A percentile compares a stretch with the other conserved stretches of the same genome.
Conservation (phyloP, 2,113 vertebrate species). For the Lichenostomus cassidix region DNA sequence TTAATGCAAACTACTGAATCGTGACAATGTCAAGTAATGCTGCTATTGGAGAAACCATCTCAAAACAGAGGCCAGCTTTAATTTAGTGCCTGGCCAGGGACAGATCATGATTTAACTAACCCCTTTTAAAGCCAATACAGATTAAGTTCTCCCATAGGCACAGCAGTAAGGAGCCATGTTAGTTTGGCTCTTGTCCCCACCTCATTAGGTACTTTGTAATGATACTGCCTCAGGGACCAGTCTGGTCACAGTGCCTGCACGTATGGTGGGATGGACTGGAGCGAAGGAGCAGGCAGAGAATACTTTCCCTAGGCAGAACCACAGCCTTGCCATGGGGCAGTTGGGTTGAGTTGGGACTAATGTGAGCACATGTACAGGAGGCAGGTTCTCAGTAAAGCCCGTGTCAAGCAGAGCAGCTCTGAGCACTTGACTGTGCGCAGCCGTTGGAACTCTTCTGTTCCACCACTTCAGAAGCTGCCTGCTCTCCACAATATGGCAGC, state of each 20-base stretch:
- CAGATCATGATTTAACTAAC: not conserved
- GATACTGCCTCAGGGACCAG: not conserved
- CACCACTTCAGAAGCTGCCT: not conserved
- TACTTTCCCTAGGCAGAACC: not conserved
- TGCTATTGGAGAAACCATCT: not conserved
- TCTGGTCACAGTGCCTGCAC: not conserved
- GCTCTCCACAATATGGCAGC: not conserved
- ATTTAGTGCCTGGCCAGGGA: not conserved
- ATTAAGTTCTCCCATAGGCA: not conserved
- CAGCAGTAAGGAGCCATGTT: not conserved
- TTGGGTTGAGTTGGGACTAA: not conserved
- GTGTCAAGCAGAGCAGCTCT: not conserved
- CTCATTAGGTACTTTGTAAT: not conserved
- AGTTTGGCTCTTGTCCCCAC: not conserved
- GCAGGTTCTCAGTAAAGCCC: not conserved
- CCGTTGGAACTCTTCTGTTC: not conserved
- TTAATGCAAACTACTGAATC: not conserved
- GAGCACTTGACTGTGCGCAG: rapidly evolving
- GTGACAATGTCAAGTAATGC: not conserved
- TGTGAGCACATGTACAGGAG: not conserved
- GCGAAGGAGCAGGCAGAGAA: not conserved
- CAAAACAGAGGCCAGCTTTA: not conserved
- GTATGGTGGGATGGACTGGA: not conserved
- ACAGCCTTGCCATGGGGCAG: not conserved
- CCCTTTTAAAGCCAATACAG: not conserved